Percentiles rank a stretch among this genome's conserved stretches.
Conservation (phyloP, 2,113 vertebrate genomes). For the Bubo scandiacus region DNA sequence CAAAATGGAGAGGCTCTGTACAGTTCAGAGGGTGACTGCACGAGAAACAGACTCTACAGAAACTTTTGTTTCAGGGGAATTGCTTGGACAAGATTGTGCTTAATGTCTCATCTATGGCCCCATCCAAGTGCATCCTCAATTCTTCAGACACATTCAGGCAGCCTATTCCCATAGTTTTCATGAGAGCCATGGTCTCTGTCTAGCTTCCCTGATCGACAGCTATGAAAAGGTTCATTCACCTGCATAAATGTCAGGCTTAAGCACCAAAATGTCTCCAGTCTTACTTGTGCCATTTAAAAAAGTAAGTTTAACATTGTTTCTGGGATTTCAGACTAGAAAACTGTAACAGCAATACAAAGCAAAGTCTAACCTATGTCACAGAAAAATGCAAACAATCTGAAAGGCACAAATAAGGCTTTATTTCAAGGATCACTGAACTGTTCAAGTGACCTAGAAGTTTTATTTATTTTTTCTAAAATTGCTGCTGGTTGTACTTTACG, state of each 20-base stretch:
- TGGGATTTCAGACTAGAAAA: not conserved
- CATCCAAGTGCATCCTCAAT: not conserved
- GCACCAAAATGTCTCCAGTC: not conserved
- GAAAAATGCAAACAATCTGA: not conserved
- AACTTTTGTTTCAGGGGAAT: not conserved
- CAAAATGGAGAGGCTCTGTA: not conserved
- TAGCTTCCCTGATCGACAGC: not conserved
- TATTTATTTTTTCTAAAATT: not conserved
- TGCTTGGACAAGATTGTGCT: rapidly evolving
- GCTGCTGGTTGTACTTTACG: rapidly evolving
- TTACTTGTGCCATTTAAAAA: not conserved
- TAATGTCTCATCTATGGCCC: not conserved
- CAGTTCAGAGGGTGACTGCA: not conserved
- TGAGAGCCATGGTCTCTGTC: not conserved
- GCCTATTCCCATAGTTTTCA: not conserved
- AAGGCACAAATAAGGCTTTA: not conserved
- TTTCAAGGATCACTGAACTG: not conserved
- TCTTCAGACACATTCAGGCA: not conserved
- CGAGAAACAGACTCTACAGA: not conserved
- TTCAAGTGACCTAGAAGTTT: not conserved
- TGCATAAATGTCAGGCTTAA: not conserved
- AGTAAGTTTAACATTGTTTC: not conserved
- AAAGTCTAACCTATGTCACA: not conserved
- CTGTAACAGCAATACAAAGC: not conserved
- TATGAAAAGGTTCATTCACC: not conserved